Base-by-base conservation (phyloP, 2,113 vertebrate genomes). In the Ailurus styani region DNA sequence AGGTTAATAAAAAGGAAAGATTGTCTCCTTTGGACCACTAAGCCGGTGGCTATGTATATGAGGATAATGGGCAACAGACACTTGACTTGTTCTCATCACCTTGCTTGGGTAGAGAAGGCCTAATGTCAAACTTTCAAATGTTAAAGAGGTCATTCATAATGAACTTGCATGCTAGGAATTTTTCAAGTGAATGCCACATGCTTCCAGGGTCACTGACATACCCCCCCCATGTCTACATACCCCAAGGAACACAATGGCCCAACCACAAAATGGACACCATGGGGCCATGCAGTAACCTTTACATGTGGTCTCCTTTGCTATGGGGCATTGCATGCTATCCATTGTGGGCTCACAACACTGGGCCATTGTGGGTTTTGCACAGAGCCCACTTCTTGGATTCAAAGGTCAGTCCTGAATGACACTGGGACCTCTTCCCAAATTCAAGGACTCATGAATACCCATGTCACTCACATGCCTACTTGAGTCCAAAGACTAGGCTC, bases 331-430 rank as follows among this genome's bases (percentile, higher is more conserved):
- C 57, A 1, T 86, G 83, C 20, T 40, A 10, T 21, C 57, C 82
- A 79, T 78, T 97, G 96, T 96, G 54, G 31, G 42, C 57, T 73
- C n/a, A 20, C 45, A 96, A 97, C 97, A 98, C 90, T 95, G 84
- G 84, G 4, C 54, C 87, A 75, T 97, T 98, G 95, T 97, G 78
- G 54, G 14, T 21, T 86, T 34, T 50, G 40, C 23, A 6, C 13
- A 34, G 42, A 37, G 52, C 37, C 45, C 18, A n/a, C 29, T 57
- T 17, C 81, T 62, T 77, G 60, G 50, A 37, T n/a, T 64, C 68
- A 57, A 77, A 70, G 50, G 96, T 94, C 87, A 94, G 45, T 23
- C 17, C 55, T 37, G 37, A 77, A 42, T 37, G 85, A 82, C 57
- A 23, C 0, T 29, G 85, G 18, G 62, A 15, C 40, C 17, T 90